Base-by-base conservation (phyloP, 2,797 vertebrate genomes). In the Crypturellus tataupa region DNA sequence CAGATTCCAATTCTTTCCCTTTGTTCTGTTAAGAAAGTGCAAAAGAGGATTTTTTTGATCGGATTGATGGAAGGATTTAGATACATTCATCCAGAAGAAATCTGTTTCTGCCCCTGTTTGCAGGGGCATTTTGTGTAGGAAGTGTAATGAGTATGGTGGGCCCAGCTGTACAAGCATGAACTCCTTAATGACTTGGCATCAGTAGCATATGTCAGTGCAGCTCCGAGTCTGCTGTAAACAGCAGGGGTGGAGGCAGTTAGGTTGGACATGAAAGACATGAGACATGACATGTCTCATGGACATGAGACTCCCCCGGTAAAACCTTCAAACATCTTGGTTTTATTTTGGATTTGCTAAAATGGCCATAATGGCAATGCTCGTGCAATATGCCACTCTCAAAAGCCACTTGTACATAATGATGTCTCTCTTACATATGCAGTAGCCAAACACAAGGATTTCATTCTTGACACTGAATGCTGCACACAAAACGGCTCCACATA, bases 401-500 rank as follows among this genome's bases (percentile, higher is more conserved):
- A 87, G 31, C 69, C 77, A 85, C 73, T 68, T 92, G 33, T 16
- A 33, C 47, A 12, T 49, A 68, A 40, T 53, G 76, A 65, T 81
- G 6, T 60, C 44, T 69, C 63, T 85, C 51, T 79, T 95, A 33
- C 79, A 83, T 94, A 90, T 88, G 88, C 80, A 95, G 53, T 29
- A 96, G 79, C 65, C 40, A 80, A 92, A 95, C 84, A 27, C 58
- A 71, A 49, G 33, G 31, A 90, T 89, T 91, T 95, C 3, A 77
- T 93, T 92, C 82, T 64, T 96, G 89, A 93, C 87, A 80, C 75
- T 91, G 8, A 29, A 86, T 72, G 73, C 53, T 67, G 65, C 87
- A 94, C 58, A 87, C 92, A 95, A 80, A 81, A 77, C 85, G 92
- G 91, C 19, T 96, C 51, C 64, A 76, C 94, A 96, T 94, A 95